Evolutionary conservation across 2,888 invertebrate genomes (phyloP).

Genomic region (Dryococelus australis): DNA sequence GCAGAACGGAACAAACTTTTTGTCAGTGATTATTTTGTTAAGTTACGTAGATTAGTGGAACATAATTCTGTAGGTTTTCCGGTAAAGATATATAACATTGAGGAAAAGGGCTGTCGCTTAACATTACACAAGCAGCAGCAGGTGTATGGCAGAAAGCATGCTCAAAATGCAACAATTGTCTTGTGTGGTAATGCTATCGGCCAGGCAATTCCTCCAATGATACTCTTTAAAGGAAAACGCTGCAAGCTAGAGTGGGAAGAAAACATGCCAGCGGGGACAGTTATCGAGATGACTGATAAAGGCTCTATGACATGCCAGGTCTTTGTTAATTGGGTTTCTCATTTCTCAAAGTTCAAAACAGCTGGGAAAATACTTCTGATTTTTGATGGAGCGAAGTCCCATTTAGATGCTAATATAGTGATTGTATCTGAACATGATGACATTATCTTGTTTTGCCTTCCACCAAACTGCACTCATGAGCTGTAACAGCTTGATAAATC

Average conservation of each 20-base stretch:
- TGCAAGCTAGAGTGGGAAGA: constrained; percentile 25
- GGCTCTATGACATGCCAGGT: constrained; percentile 13
- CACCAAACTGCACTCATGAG: constrained; percentile 6
- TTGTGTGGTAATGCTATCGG: too few relatives aligned
- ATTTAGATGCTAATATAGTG: constrained; percentile 22
- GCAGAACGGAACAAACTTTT: too few relatives aligned
- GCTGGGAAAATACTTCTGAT: not conserved
- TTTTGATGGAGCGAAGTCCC: constrained; percentile 4
- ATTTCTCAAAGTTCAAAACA: too few relatives aligned
- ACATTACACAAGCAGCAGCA: too few relatives aligned
- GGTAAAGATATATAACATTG: too few relatives aligned
- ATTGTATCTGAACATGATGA: not conserved
- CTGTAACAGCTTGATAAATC: not conserved
- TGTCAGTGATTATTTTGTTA: too few relatives aligned
- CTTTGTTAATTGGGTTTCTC: too few relatives aligned
- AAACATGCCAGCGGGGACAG: constrained; percentile 3
- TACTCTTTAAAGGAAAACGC: constrained; percentile 13
- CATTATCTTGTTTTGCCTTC: constrained; percentile 13
- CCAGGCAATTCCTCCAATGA: constrained; percentile 8
- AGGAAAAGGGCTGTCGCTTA: too few relatives aligned
- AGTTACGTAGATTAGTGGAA: too few relatives aligned
- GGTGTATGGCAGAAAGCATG: too few relatives aligned
- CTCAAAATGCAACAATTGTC: too few relatives aligned
- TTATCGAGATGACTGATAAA: constrained; percentile 11
- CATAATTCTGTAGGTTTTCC: too few relatives aligned